phyloP scores from a whole-genome alignment of 1,140 invertebrate genomes.

The Drosophila eugracilis region DNA sequence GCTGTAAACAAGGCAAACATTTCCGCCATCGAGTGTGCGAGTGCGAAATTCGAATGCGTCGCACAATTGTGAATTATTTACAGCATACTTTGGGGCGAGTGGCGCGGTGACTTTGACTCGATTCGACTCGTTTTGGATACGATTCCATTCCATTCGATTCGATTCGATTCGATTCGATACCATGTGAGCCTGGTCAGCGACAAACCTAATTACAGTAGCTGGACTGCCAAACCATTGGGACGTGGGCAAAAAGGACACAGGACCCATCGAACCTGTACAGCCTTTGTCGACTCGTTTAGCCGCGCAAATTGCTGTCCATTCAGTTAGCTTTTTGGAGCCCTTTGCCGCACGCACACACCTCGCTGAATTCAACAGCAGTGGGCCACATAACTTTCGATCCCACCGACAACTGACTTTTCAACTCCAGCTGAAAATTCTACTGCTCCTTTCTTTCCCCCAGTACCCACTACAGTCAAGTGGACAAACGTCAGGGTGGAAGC shows the following conservation, averaged over 20 bases:
- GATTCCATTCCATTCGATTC: conserved; percentile 17
- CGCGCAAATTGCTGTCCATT: conserved; percentile 78
- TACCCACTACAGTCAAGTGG: conserved; percentile 64
- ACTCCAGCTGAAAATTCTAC: conserved; percentile 33
- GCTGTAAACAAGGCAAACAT: conserved; percentile 81
- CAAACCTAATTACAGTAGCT: conserved; percentile 80
- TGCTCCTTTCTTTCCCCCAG: conserved; percentile 11
- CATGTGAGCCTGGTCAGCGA: conserved; percentile 51
- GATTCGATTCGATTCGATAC: conserved; percentile 14
- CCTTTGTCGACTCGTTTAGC: conserved; percentile 77
- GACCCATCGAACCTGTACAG: not conserved
- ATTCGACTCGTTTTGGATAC: conserved; percentile 1
- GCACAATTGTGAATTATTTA: conserved; percentile 75
- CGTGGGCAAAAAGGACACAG: not conserved
- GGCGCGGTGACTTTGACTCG: conserved; percentile 34
- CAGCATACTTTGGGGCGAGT: conserved; percentile 67
- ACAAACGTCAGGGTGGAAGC: conserved; percentile 43
- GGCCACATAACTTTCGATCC: conserved; percentile 59
- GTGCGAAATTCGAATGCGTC: conserved; percentile 58
- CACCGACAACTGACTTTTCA: conserved; percentile 74
- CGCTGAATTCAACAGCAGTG: conserved; percentile 8
- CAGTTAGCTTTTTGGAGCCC: conserved; percentile 58
- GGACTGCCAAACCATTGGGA: conserved; percentile 2
- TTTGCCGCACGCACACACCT: conserved; percentile 37
- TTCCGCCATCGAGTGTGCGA: conserved; percentile 45